Percentiles rank a stretch among this genome's conserved stretches.
Evolutionary conservation across 2,113 vertebrate genomes (phyloP).

Genomic region (Lepisosteus osseus): DNA sequence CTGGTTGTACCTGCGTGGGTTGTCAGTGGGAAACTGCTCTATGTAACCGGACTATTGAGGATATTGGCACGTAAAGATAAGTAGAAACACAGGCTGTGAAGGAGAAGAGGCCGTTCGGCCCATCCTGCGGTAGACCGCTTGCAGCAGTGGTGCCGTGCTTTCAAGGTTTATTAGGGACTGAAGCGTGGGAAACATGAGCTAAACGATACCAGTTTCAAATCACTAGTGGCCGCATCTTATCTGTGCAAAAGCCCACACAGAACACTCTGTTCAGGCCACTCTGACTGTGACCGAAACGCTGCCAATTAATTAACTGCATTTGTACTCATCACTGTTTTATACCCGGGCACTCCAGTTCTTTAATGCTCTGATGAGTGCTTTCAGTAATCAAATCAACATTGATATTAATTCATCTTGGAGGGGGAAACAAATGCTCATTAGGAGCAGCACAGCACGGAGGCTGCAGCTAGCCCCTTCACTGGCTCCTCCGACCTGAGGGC

Average conservation of each 20-base stretch:
- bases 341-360: neutral
- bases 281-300: neutral
- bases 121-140: neutral
- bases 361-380: neutral
- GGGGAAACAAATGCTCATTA: neutral
- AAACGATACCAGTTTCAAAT: slow-evolving; percentile 6
- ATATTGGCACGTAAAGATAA: neutral
- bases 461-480: neutral
- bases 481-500: neutral
- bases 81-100: neutral
- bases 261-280: neutral
- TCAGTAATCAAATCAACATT: slow-evolving; percentile 9
- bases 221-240: neutral
- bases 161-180: neutral
- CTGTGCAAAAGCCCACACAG: neutral
- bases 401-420: neutral
- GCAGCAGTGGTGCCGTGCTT: neutral
- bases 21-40: neutral
- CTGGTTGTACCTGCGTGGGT: neutral
- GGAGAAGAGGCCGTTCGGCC: neutral
- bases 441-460: neutral
- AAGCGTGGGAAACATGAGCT: neutral
- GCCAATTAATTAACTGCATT: slow-evolving; percentile 3
- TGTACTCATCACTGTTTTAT: neutral
- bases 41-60: neutral